A percentile compares a stretch with the other conserved stretches of the same genome.
phyloP scores from a whole-genome alignment of 2,113 vertebrate genomes.

The Condylura cristata region DNA sequence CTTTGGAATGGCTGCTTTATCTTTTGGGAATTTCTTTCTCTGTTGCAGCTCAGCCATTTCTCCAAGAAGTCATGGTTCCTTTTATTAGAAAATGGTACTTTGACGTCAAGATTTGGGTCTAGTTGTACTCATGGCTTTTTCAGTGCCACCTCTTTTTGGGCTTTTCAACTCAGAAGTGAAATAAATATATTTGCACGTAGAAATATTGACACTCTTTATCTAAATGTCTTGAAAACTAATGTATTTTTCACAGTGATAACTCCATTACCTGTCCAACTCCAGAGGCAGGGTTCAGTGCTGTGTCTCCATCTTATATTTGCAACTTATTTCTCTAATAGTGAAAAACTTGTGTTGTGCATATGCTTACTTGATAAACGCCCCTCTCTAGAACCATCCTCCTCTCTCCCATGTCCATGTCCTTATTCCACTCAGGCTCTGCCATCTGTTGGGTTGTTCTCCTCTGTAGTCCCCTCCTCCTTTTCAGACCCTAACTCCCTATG shows the following conservation, averaged over 20 bases:
- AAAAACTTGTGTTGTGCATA: not conserved
- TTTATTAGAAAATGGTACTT: slow-evolving; percentile 35
- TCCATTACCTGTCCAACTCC: not conserved
- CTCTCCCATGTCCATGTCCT: not conserved
- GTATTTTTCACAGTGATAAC: not conserved
- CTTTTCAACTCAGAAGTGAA: not conserved
- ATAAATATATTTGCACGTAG: not conserved
- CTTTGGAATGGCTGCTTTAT: not conserved
- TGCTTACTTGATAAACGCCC: not conserved
- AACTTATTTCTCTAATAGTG: not conserved
- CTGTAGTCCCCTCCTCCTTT: not conserved
- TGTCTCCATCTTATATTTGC: not conserved
- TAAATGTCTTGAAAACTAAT: not conserved
- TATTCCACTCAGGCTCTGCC: not conserved
- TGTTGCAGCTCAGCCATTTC: not conserved
- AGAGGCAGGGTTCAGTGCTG: not conserved
- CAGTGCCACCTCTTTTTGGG: not conserved
- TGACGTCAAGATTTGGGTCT: not conserved
- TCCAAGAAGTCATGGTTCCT: not conserved
- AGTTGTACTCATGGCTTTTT: not conserved
- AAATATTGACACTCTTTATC: not conserved
- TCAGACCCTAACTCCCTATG: not conserved
- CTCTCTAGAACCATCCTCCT: not conserved
- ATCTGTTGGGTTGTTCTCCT: not conserved
- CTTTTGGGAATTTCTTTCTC: slow-evolving; percentile 7